phyloP scores from a whole-genome alignment of 2,797 vertebrate species.

The Ataeniobius toweri region DNA sequence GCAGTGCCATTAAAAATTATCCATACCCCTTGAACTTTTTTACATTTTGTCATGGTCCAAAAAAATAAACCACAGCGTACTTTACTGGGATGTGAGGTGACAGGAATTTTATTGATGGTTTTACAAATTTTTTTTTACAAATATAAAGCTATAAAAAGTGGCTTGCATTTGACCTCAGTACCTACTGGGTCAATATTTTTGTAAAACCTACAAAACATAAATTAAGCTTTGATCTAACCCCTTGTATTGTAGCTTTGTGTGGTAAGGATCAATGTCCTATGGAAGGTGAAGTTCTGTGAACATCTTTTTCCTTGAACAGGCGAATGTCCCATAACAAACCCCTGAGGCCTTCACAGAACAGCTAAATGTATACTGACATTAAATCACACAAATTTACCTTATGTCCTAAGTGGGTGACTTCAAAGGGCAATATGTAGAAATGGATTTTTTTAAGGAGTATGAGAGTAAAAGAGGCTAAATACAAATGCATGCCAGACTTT shows the following conservation, averaged over 20 bases:
- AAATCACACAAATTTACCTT: not conserved
- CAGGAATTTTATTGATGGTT: too few species aligned
- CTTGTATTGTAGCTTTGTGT: not conserved
- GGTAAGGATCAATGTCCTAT: not conserved
- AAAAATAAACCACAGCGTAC: not conserved
- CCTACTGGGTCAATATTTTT: too few species aligned
- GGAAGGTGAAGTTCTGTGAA: too few species aligned
- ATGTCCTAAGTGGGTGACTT: not conserved
- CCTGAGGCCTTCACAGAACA: not conserved
- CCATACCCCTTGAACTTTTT: not conserved
- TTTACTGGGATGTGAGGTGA: not conserved
- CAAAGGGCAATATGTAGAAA: not conserved
- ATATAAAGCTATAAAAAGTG: not conserved
- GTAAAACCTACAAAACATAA: not conserved
- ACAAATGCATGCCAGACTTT: not conserved
- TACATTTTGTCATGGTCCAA: not conserved
- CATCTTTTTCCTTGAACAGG: not conserved
- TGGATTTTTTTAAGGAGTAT: not conserved
- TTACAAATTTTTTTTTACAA: not conserved
- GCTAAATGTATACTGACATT: not conserved
- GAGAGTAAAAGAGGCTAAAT: not conserved
- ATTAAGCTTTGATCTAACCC: too few species aligned
- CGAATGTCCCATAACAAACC: not conserved
- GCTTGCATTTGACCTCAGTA: not conserved
- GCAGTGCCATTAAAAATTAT: conserved; percentile 2